Evolutionary conservation across 2,797 vertebrate species (phyloP).

Genomic region (Micromesistius poutassou): DNA sequence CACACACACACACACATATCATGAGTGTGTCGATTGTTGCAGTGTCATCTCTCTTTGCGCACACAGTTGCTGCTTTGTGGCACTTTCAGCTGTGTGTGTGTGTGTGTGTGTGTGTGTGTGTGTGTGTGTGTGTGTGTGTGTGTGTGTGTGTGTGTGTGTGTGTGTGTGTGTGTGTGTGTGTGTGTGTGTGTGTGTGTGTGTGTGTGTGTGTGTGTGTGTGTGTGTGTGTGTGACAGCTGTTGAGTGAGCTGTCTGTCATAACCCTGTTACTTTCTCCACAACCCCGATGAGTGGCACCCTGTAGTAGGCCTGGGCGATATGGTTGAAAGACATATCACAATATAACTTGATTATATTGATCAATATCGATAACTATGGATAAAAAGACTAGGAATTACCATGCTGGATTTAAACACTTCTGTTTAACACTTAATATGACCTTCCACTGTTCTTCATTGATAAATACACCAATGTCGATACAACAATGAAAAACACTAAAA

Average conservation of each 20-base stretch:
- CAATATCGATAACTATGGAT: no score
- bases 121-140: constrained; percentile 27
- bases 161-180: constrained; percentile 25
- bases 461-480: no score
- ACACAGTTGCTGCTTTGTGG: constrained; percentile 63
- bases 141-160: constrained; percentile 25
- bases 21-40: constrained; percentile 19
- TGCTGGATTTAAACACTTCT: no score
- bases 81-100: constrained; percentile 45
- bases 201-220: no score
- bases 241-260: constrained; percentile 65
- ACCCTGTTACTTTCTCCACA: constrained; percentile 65
- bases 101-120: constrained; percentile 27
- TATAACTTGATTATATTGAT: no score
- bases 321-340: no score
- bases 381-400: no score
- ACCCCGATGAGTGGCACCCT: constrained; percentile 54
- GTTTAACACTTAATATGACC: no score
- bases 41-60: constrained; percentile 26
- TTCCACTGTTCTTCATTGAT: no score
- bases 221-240: constrained; percentile 55
- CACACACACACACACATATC: constrained; percentile 14
- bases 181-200: no score
- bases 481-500: no score
- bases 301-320: no score